phyloP scores from a whole-genome alignment of 2,113 vertebrate genomes.

The Calonectris borealis region DNA sequence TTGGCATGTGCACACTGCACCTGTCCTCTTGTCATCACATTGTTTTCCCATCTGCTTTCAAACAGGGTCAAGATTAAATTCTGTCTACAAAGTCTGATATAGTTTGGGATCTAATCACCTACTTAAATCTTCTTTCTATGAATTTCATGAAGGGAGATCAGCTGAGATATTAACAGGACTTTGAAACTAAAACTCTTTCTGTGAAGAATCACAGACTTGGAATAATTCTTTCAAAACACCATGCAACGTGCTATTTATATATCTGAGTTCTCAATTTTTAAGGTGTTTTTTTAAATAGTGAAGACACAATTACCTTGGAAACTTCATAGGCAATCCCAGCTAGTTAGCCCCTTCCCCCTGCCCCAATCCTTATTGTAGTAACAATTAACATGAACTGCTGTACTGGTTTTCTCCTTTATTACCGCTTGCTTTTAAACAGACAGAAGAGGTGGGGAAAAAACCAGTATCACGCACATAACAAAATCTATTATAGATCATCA shows the following conservation, averaged over 20 bases:
- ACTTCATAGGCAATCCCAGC: not conserved
- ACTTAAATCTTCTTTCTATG: not conserved
- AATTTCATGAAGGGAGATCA: not conserved
- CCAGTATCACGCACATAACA: not conserved
- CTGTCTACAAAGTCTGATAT: not conserved
- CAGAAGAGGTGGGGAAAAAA: rapidly evolving
- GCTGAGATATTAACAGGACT: not conserved
- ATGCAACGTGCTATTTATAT: not conserved
- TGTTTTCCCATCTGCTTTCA: conserved; percentile 47
- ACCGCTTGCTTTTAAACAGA: not conserved
- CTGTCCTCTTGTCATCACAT: not conserved
- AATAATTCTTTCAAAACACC: not conserved
- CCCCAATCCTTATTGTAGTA: not conserved
- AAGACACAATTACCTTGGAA: not conserved
- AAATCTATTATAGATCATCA: not conserved
- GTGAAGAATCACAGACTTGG: not conserved
- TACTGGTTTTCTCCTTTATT: not conserved
- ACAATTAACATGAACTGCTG: not conserved
- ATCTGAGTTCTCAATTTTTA: not conserved
- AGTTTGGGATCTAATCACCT: not conserved
- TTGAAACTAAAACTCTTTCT: not conserved
- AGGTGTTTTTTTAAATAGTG: not conserved
- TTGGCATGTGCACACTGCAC: not conserved
- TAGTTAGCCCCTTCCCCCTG: not conserved
- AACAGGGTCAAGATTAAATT: not conserved